Percentiles rank a stretch among this genome's conserved stretches.
These are phyloP conservation scores for Pomacea canaliculata DNA, from an alignment of 2,888 invertebrate species.

Conservation along the genomic window DNA sequence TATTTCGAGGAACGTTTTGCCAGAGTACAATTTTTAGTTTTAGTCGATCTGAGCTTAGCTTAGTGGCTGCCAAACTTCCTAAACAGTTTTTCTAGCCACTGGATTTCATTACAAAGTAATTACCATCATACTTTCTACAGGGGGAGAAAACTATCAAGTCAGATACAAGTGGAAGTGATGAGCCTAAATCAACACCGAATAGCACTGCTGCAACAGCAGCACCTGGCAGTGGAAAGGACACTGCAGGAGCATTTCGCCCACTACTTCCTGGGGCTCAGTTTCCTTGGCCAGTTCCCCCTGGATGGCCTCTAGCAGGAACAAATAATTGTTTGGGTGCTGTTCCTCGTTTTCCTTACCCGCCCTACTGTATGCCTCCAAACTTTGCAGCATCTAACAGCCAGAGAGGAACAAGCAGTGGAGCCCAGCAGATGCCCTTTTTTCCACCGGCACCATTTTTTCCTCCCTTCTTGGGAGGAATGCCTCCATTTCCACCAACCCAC, in stretches of 20 bases:
- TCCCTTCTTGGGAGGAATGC: constrained; percentile 1
- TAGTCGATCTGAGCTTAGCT: too few relatives aligned
- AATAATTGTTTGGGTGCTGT: neutral
- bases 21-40: too few relatives aligned
- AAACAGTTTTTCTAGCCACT: neutral
- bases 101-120: neutral
- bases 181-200: constrained; percentile 2
- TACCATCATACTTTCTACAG: constrained; percentile 9
- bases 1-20: too few relatives aligned
- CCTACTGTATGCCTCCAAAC: constrained; percentile 9
- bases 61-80: neutral
- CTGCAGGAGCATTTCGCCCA: too few relatives aligned
- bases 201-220: neutral
- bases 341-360: constrained; percentile 32
- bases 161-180: constrained; percentile 6
- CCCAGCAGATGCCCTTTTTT: neutral
- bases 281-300: constrained; percentile 17
- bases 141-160: constrained; percentile 29
- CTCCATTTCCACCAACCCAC: neutral
- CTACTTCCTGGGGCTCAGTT: constrained; percentile 5
- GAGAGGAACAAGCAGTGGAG: neutral
- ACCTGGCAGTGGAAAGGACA: neutral
- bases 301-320: neutral
- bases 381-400: constrained; percentile 18
- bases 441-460: constrained; percentile 15